These are phyloP conservation scores for Norana najaformis DNA, from an alignment of 2,888 invertebrate species.

Conservation along the genomic window DNA sequence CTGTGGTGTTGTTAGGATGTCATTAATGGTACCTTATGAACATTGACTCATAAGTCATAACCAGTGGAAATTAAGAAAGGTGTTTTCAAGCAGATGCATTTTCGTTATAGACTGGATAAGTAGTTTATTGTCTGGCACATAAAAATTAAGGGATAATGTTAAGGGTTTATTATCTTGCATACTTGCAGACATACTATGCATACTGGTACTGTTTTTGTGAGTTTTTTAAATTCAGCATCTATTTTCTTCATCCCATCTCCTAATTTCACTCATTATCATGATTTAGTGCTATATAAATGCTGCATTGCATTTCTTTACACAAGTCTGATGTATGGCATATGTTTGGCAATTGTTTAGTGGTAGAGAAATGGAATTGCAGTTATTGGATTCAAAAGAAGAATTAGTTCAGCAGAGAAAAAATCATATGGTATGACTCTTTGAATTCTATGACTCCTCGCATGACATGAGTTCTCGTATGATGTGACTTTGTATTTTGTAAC, in stretches of 20 bases:
- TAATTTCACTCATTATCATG: too few species aligned
- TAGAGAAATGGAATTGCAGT: not conserved
- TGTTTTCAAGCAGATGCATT: too few species aligned
- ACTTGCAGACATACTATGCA: not conserved
- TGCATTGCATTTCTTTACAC: not conserved
- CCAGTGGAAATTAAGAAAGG: not conserved
- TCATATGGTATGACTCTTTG: not conserved
- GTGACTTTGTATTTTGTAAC: not conserved
- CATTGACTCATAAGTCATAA: not conserved
- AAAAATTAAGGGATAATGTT: too few species aligned
- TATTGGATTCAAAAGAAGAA: conserved; percentile 20
- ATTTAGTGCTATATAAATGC: too few species aligned
- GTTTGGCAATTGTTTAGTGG: not conserved
- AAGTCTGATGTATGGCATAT: not conserved
- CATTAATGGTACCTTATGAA: not conserved
- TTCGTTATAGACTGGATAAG: too few species aligned
- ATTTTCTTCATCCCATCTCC: not conserved
- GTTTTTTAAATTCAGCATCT: not conserved
- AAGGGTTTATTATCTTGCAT: too few species aligned
- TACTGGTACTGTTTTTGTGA: not conserved
- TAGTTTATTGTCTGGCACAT: too few species aligned
- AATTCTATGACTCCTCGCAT: not conserved
- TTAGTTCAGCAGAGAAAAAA: conserved; percentile 2
- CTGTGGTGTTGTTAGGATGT: not conserved
- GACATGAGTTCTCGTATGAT: not conserved